Evolutionary conservation across 2,113 vertebrate species (phyloP), one percentile per base, ranked within the genome.

Genomic region (Brachypteracias leptosomus): DNA sequence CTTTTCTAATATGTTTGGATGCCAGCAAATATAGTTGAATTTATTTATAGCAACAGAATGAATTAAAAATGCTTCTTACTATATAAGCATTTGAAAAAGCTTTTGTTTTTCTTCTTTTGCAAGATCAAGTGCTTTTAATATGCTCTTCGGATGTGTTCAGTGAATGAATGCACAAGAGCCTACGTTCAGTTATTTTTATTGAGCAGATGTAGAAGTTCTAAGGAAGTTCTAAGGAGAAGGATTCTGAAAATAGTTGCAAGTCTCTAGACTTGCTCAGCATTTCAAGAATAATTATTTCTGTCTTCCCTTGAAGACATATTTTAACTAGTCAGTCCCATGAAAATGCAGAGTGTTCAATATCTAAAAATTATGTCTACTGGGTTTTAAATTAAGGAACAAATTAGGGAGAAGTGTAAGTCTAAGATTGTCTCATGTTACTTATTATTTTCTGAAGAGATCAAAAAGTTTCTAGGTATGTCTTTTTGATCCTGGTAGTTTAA

Each of bases 221-320:
- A 42, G 42, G 42, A 42, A 42, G 42, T 42, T 42, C 74, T 65
- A 55, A 63, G 67, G 63, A 79, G 63, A 26, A 25, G 24, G 17
- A 40, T 85, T 80, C 82, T 94, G 87, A 87, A 95, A 93, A 94
- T 76, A 96, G 90, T 66, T 66, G 35, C 24, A 10, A 77, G 49
- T 55, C 62, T 78, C 80, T 77, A 52, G 35, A 59, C 62, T 88
- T 57, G n/a, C 70, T 88, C 54, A 74, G 71, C 55, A n/a, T 83
- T 88, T 88, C 74, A 90, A 91, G 74, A 76, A 31, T 13, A 68
- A 49, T 42, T 89, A 88, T 91, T 89, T 89, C 73, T 71, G 33
- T 71, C 67, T 65, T 85, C 38, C 82, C 47, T 68, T 77, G 46
- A 74, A 86, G 74, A 46, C 28, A 3, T 35, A 49, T 52, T 88